Evolutionary conservation across 2,888 invertebrate species (phyloP).

Genomic region (Eulithis testata): DNA sequence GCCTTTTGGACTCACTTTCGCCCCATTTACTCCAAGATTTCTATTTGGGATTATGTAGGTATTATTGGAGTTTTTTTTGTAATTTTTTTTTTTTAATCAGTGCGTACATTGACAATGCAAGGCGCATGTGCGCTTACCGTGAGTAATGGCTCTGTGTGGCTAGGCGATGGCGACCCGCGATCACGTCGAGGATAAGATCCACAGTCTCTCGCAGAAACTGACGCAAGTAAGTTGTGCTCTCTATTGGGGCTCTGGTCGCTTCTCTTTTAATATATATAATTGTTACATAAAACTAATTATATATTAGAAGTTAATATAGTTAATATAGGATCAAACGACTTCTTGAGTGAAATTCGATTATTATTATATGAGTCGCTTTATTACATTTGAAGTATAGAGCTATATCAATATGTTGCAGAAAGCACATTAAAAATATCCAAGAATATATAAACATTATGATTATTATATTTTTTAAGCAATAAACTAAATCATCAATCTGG

Average conservation of each 20-base stretch:
- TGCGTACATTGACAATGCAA: slow-evolving; percentile 66
- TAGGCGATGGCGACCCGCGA: slow-evolving; percentile 90
- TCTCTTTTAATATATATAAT: background rate
- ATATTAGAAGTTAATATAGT: too few relatives aligned
- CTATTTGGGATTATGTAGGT: too few relatives aligned
- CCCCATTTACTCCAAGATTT: background rate
- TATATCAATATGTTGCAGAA: too few relatives aligned
- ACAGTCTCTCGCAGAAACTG: slow-evolving; percentile 89
- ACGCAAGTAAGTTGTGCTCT: slow-evolving; percentile 87
- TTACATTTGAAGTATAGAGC: too few relatives aligned
- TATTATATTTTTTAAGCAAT: too few relatives aligned
- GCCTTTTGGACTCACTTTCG: background rate
- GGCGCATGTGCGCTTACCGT: slow-evolving; percentile 70
- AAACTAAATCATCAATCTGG: too few relatives aligned
- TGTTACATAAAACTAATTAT: too few relatives aligned
- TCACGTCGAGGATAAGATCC: slow-evolving; percentile 90
- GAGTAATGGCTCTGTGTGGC: slow-evolving; percentile 80
- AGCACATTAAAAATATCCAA: too few relatives aligned
- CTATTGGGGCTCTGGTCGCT: slow-evolving; percentile 55
- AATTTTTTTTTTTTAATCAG: slow-evolving; percentile 4
- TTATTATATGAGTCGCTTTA: too few relatives aligned
- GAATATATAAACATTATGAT: too few relatives aligned
- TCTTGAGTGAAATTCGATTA: too few relatives aligned
- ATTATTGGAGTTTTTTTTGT: background rate
- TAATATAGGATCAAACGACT: too few relatives aligned